Conservation (phyloP, 2,888 invertebrate genomes). For the Onthophagus sagittarius region DNA sequence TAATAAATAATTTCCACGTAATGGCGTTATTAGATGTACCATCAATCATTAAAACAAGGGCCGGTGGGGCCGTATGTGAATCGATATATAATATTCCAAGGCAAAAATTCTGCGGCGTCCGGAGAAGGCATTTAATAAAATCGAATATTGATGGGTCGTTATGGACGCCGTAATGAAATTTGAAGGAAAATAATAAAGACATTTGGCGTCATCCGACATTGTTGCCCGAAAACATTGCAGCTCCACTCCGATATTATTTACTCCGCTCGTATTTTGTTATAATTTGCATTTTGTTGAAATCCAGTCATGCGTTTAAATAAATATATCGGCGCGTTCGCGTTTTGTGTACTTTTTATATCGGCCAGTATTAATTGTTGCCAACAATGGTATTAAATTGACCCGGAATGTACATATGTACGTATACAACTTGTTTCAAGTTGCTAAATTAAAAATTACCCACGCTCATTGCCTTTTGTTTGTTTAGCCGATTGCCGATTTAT, state of each 20-base stretch:
- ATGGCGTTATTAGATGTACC: slow-evolving; percentile 15
- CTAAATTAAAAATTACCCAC: not conserved
- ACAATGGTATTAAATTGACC: not conserved
- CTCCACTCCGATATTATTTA: not conserved
- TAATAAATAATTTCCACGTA: not conserved
- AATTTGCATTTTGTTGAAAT: slow-evolving; percentile 13
- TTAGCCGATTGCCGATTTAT: not conserved
- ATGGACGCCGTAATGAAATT: not conserved
- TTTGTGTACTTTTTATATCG: not conserved
- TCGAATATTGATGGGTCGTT: not conserved
- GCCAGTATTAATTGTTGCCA: not conserved
- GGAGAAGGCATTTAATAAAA: slow-evolving; percentile 6
- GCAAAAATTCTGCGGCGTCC: slow-evolving; percentile 14
- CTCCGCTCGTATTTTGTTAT: not conserved
- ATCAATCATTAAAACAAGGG: slow-evolving; percentile 17
- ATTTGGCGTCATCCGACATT: not conserved
- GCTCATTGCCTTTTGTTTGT: not conserved
- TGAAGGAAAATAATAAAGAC: not conserved
- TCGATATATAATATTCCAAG: slow-evolving; percentile 16
- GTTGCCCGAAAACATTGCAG: not conserved
- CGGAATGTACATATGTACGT: not conserved
- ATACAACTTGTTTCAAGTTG: not conserved
- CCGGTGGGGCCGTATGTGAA: slow-evolving; percentile 14
- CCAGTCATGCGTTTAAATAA: slow-evolving; percentile 4
- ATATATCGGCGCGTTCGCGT: slow-evolving; percentile 4